Base-by-base conservation (phyloP, 2,888 invertebrate genomes). In the Spatulosminthurus flaviceps region DNA sequence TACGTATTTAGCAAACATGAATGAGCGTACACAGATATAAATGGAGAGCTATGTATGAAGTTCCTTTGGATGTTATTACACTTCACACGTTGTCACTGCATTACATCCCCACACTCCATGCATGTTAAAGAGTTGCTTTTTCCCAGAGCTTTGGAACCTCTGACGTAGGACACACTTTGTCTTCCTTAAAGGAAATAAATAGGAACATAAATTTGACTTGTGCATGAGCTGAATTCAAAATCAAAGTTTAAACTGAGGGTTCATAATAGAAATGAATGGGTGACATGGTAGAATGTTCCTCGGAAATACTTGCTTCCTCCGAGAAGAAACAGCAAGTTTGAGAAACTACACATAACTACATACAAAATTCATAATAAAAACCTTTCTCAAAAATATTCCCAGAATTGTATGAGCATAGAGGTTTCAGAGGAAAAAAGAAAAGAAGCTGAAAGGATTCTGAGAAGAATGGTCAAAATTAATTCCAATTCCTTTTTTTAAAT, bases 401-500 rank as follows among this genome's bases (percentile, higher is more conserved):
- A n/a, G n/a, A n/a, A n/a, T n/a, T n/a, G n/a, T n/a, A n/a, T n/a
- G n/a, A n/a, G n/a, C n/a, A n/a, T n/a, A n/a, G n/a, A n/a, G n/a
- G n/a, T n/a, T n/a, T n/a, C n/a, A n/a, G n/a, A n/a, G n/a, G n/a
- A n/a, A n/a, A n/a, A n/a, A n/a, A n/a, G n/a, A n/a, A n/a, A n/a
- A n/a, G n/a, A n/a, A n/a, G n/a, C n/a, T n/a, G n/a, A n/a, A n/a
- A n/a, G n/a, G n/a, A n/a, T n/a, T n/a, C n/a, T n/a, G n/a, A n/a
- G n/a, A n/a, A n/a, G n/a, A 51, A 51, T 51, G 51, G 51, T 51
- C 51, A 51, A 51, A 2, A n/a, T n/a, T n/a, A n/a, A n/a, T n/a
- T n/a, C n/a, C n/a, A n/a, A n/a, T n/a, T n/a, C n/a, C n/a, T n/a
- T n/a, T n/a, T n/a, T n/a, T n/a, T n/a, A 51, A 51, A 51, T 51